These are phyloP conservation scores for Drosophila yooni DNA, from an alignment of 2,888 invertebrate species.

Conservation along the genomic window DNA sequence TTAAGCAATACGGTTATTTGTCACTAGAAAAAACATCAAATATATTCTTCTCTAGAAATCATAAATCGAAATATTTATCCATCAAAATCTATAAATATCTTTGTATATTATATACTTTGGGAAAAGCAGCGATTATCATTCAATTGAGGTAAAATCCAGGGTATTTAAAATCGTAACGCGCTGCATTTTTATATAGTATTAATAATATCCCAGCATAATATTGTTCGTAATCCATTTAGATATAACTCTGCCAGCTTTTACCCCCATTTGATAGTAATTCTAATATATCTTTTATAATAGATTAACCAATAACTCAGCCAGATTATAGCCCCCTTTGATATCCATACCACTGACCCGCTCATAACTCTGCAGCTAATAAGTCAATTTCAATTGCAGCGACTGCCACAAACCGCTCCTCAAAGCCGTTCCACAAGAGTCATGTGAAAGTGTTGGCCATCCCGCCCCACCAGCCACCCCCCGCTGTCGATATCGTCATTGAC, in stretches of 20 bases:
- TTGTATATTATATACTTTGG: neutral
- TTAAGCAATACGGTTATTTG: neutral
- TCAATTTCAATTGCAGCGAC: conserved; percentile 48
- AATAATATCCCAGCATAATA: neutral
- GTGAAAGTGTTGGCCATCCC: conserved; percentile 53
- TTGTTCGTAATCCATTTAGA: no score
- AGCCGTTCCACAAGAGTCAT: conserved; percentile 25
- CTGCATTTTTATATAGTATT: neutral
- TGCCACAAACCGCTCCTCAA: conserved; percentile 3
- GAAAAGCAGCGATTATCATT: neutral
- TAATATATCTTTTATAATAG: neutral
- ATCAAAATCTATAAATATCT: neutral
- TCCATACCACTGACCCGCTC: conserved; percentile 30
- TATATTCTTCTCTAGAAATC: neutral
- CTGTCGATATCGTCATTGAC: conserved; percentile 6
- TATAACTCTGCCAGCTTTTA: neutral
- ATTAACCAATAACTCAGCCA: neutral
- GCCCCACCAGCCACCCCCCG: neutral
- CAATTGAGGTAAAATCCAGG: neutral
- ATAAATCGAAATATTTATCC: neutral
- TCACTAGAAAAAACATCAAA: neutral
- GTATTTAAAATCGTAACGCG: neutral
- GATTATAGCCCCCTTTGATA: neutral
- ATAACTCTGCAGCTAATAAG: conserved; percentile 49
- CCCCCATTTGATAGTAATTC: neutral